Base-by-base conservation (phyloP, 2,888 invertebrate species). In the Rhingia rostrata region DNA sequence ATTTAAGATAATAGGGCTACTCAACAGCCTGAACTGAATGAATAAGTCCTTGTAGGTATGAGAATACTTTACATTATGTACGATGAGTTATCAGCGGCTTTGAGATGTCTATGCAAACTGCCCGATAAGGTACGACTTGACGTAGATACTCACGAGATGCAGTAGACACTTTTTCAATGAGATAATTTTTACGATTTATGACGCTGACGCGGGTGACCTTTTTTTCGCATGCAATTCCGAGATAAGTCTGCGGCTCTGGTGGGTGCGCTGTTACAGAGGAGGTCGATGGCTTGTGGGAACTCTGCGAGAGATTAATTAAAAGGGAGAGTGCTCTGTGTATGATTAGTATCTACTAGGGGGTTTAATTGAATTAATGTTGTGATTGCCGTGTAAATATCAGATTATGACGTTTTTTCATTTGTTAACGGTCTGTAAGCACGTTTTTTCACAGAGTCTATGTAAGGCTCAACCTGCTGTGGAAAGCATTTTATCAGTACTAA, bases 171-270 rank as follows among this genome's bases (percentile, higher is more conserved):
- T 53, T 45, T 53, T 39, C 32, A 33, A 41, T 47, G 43, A 10
- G 67, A 77, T 75, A 77, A 69, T 37, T 53, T 67, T 37, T 66
- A 9, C 35, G n/a, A 39, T 60, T 61, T 61, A 77, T 12, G 35
- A 45, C 22, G 33, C 77, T 69, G 67, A 67, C 61, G 53, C 22
- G 9, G 22, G 14, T 75, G 75, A 66, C 58, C 56, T 77, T 77
- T 64, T 66, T 56, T 56, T 53, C 22, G 60, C 39, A 45, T 67
- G 47, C 67, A 47, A 6, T 60, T 67, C 14, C 9, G 45, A 33
- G 67, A 67, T 67, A 75, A 61, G 43, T 4, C 10, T 14, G 2
- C 22, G 22, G 22, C 39, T 60, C 41, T 30, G 58, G 33, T 35
- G 39, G 45, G n/a, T 45, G 49, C n/a, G 12, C 14, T 51, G 22